A percentile compares a stretch with the other conserved stretches of the same genome.
phyloP scores from a whole-genome alignment of 2,797 vertebrate genomes.

The Rhyacichthys aspro region DNA sequence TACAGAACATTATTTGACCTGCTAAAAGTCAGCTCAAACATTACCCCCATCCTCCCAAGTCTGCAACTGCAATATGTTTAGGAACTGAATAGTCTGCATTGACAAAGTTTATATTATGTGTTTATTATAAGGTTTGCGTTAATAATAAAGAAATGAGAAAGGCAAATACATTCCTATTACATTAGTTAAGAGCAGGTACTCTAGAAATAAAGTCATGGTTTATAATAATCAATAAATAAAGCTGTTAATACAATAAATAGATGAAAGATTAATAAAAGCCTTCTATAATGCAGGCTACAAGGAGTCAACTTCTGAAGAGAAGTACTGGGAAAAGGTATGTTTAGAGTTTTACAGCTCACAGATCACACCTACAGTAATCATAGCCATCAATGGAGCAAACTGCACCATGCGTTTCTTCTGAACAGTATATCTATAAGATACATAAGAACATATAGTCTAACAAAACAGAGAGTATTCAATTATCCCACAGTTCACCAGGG shows the following conservation, averaged over 20 bases:
- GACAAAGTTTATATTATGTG: neutral
- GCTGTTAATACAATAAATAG: constrained; percentile 90
- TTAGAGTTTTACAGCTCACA: constrained; percentile 71
- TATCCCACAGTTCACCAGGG: constrained; percentile 83
- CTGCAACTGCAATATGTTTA: too few species aligned
- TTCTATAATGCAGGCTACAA: constrained; percentile 94
- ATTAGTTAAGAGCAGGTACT: constrained; percentile 34
- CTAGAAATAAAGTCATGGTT: constrained; percentile 56
- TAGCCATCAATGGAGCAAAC: constrained; percentile 76
- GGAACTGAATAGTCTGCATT: too few species aligned
- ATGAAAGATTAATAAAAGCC: constrained; percentile 85
- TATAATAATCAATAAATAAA: constrained; percentile 76
- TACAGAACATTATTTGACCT: too few species aligned
- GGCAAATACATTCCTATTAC: constrained; percentile 47
- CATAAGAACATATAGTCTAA: constrained; percentile 83
- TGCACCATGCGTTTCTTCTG: constrained; percentile 84
- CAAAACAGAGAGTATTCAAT: constrained; percentile 38
- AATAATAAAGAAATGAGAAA: constrained; percentile 60
- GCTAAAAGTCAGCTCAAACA: too few species aligned
- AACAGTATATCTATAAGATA: constrained; percentile 97
- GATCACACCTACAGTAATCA: constrained; percentile 80
- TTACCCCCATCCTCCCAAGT: too few species aligned
- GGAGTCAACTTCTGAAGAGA: constrained; percentile 86
- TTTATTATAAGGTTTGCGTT: constrained; percentile 65
- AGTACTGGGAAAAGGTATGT: constrained; percentile 86